phyloP scores from a whole-genome alignment of 2,888 invertebrate species.

The Melanotus villosus region DNA sequence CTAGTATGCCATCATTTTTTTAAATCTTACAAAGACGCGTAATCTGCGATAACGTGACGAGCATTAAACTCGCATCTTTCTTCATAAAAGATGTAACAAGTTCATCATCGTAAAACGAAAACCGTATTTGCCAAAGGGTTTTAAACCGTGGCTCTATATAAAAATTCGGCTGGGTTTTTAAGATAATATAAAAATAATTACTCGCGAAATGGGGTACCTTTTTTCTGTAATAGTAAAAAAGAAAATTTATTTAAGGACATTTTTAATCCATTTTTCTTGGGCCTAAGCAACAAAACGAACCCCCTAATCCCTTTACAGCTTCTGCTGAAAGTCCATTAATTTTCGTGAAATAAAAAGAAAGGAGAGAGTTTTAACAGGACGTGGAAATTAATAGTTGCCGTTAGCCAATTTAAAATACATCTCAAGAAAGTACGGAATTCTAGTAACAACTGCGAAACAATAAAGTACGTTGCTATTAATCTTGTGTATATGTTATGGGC shows the following conservation, averaged over 20 bases:
- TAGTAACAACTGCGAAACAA: too few relatives aligned
- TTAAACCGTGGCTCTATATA: too few relatives aligned
- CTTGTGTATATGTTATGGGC: too few relatives aligned
- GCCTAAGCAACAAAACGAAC: not conserved
- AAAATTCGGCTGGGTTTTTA: not conserved
- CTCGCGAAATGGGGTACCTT: not conserved
- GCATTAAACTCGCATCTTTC: slow-evolving; percentile 19
- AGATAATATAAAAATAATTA: not conserved
- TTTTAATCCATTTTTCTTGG: slow-evolving; percentile 9
- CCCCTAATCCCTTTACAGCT: not conserved
- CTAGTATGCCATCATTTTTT: too few relatives aligned
- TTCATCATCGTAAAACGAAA: not conserved
- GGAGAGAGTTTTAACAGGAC: not conserved
- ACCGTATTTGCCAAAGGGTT: too few relatives aligned
- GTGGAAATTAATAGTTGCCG: not conserved
- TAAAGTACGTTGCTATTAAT: too few relatives aligned
- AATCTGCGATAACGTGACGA: not conserved
- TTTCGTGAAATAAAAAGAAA: not conserved
- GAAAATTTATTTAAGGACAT: slow-evolving; percentile 11
- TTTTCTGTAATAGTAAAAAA: not conserved
- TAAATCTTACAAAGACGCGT: not conserved
- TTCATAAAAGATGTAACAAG: not conserved
- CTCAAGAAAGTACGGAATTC: not conserved
- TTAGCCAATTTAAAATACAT: not conserved
- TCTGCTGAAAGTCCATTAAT: slow-evolving; percentile 8